Conservation (phyloP, 2,797 vertebrate species). For the Sorex maritimensis region DNA sequence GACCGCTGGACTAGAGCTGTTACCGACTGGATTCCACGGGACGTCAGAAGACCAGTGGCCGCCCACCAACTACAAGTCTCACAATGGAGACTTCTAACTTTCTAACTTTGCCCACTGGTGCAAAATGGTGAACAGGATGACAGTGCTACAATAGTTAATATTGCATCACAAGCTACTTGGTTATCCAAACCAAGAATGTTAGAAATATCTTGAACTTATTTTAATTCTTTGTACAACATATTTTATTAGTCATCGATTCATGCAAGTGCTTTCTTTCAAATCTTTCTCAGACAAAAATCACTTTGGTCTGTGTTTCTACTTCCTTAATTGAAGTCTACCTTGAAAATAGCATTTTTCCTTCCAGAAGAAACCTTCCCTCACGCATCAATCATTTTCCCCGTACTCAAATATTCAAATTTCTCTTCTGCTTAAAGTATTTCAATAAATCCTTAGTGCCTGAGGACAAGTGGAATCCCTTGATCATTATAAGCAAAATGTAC, state of each 20-base stretch:
- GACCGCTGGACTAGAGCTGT: too few species aligned
- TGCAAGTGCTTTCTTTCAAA: neutral
- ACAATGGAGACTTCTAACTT: too few species aligned
- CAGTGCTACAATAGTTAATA: neutral
- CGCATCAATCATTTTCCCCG: neutral
- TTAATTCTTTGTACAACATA: neutral
- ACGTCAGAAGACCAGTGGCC: too few species aligned
- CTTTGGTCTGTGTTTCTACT: neutral
- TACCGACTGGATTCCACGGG: too few species aligned
- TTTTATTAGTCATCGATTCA: neutral
- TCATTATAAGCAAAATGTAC: neutral
- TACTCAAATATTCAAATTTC: slow-evolving; percentile 24
- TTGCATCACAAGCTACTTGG: neutral
- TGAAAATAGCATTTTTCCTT: neutral
- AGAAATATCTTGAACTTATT: neutral
- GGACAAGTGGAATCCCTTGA: neutral
- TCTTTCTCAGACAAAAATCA: neutral
- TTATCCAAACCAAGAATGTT: neutral
- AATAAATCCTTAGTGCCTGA: neutral
- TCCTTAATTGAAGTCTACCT: neutral
- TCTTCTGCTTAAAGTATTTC: slow-evolving; percentile 15
- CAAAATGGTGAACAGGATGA: too few species aligned
- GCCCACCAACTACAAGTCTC: too few species aligned
- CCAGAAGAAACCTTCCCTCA: neutral
- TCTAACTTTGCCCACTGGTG: too few species aligned